Base-by-base conservation (phyloP, 2,888 invertebrate genomes). In the Melanchra persicariae region DNA sequence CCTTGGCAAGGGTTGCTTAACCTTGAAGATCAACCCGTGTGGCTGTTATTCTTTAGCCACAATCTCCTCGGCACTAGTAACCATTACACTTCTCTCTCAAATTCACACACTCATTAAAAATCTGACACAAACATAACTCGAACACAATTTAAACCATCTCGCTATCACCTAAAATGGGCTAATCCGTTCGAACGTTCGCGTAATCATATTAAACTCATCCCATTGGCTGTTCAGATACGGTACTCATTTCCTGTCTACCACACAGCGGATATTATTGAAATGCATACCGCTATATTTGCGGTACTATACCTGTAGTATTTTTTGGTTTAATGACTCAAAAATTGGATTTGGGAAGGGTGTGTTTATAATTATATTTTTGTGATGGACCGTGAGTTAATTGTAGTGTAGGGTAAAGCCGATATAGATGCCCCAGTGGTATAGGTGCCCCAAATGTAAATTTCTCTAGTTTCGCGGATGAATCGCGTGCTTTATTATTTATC, bases 221-320 rank as follows among this genome's bases (percentile, higher is more conserved):
- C 77, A 83, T 52, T 82, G 82, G 43, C 51, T 65, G 65, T 69
- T 68, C 79, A 67, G 86, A 87, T 89, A 88, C 76, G 83, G 74
- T 77, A 80, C 84, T 88, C 90, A 93, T 93, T 93, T 93, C 93
- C 93, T 84, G 82, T 72, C 76, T 76, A 83, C 87, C 90, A 83
- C 90, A 87, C 75, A 87, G 57, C 92, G 93, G 93, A 93, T 92
- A 93, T 93, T 92, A 92, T 90, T 88, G 87, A 89, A 92, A 91
- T 92, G 91, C 91, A 88, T 81, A 75, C 60, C 77, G 78, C 75
- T 75, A 81, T 80, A 84, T 84, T 84, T 82, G 75, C 69, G 77
- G 82, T 68, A 57, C 22, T n/a, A 73, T 73, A 79, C 65, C 74
- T 70, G 70, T 58, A 58, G 9, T 34, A 54, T 57, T 70, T 65